Evolutionary conservation across 2,797 vertebrate genomes (phyloP), one percentile per base, ranked within the genome.

Genomic region (Fratercula arctica): DNA sequence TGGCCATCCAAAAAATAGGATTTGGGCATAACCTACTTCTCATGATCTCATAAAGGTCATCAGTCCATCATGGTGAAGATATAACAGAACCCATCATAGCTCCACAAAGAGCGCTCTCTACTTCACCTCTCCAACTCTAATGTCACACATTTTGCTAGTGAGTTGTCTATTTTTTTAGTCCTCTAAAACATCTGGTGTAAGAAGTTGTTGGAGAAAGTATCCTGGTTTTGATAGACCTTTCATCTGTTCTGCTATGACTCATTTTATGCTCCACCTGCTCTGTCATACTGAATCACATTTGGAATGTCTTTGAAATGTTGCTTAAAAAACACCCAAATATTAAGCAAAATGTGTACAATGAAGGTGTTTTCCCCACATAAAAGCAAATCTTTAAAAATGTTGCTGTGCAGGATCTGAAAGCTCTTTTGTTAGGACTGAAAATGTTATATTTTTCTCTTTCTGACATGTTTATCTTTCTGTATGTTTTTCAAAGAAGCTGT

Each of bases 231-330:
- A 82, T 73, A 91, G 61, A 75, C 19, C 67, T 88, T 86, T 96
- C 93, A 83, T 96, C 83, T 92, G 21, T 82, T 94, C 67, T 79
- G 35, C 45, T 76, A 4, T 93, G 72, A 87, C n/a, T 94, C 82
- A 88, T 93, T 84, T 91, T 91, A 95, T 91, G 76, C 60, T 94
- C 81, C 79, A 89, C 81, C 87, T 96, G 76, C n/a, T 92, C 89
- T 87, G 69, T 88, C 67, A 56, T 56, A 91, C 33, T 67, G 68
- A 92, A 90, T 94, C 63, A 79, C 41, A 82, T 96, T 93, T 94
- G 83, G 43, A 86, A 90, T 79, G 20, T 69, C 37, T 88, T 63
- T 63, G 51, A 80, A 89, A 79, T 43, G 7, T 35, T 82, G 70
- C 17, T 90, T 85, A 46, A 93, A 93, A 90, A 41, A 2, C 37